Base-by-base conservation (phyloP, 2,797 vertebrate species). In the Fistularia commersonii region DNA sequence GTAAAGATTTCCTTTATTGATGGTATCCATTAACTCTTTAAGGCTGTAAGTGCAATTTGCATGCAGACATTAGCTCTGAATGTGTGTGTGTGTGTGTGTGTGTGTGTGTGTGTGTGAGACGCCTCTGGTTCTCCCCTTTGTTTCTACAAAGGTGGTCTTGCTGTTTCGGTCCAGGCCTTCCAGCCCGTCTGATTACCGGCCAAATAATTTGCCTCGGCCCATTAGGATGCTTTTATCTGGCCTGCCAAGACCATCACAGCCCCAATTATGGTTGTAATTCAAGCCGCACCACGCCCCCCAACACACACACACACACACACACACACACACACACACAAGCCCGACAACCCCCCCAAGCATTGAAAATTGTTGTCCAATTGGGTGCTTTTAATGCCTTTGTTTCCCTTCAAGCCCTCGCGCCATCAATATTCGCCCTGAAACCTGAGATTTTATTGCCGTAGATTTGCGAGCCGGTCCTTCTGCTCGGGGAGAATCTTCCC, bases 171-270 rank as follows among this genome's bases (percentile, higher is more conserved):
- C 6, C 8, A 11, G 51, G 38, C 48, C 47, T 45, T 66, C 32
- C 46, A 48, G 53, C 37, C 54, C 51, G 44, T 38, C 57, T 77
- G 64, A 73, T 76, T 65, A 64, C 54, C 50, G 65, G 67, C 55
- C 64, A 62, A 69, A 66, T 74, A 55, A 74, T 83, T 77, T 74
- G 52, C 66, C 56, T 65, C 66, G 58, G 53, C 53, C 59, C 67
- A 69, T 80, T 81, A 72, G 68, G 49, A 77, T 51, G 65, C 64
- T 61, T 81, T 76, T 69, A 77, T 82, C 69, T 59, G 54, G 48
- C 64, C 59, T 76, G 71, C 74, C 67, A 76, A 81, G 74, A 76
- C 74, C 54, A 77, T 78, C 71, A 63, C 47, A 56, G 54, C 61
- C 74, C 73, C 78, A 73, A 82, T 87, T 79, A 77, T 12, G 41